A percentile compares a stretch with the other conserved stretches of the same genome.
Conservation (phyloP, 2,113 vertebrate species). For the Falcunculus frontatus region DNA sequence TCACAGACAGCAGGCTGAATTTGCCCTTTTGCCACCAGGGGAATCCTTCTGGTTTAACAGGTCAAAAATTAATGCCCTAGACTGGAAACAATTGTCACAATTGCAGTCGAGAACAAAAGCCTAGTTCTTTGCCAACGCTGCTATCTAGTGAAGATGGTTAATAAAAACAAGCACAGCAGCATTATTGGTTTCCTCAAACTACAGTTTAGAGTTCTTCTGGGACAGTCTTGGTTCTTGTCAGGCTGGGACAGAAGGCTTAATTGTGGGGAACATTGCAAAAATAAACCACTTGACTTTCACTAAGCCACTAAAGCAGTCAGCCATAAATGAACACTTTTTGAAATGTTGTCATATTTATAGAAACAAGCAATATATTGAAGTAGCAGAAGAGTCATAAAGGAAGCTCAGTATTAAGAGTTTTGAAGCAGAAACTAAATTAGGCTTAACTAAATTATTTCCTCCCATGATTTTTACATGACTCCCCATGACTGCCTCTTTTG, state of each 20-base stretch:
- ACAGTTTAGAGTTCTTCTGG: background rate
- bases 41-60: background rate
- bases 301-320: constrained; percentile 24
- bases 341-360: constrained; percentile 6
- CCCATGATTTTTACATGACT: background rate
- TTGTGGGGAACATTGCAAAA: constrained; percentile 7
- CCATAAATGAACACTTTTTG: background rate
- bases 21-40: background rate
- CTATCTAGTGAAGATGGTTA: background rate
- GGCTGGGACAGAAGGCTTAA: constrained; percentile 5
- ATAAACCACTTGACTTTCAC: constrained; percentile 34
- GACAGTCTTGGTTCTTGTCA: background rate
- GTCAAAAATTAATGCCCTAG: background rate
- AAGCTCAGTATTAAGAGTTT: background rate
- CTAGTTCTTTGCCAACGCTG: background rate
- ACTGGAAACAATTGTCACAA: background rate
- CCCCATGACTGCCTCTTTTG: background rate
- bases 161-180: background rate
- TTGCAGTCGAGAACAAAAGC: background rate
- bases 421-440: constrained; percentile 2
- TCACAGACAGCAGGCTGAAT: background rate
- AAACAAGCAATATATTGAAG: background rate
- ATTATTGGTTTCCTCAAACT: background rate
- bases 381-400: background rate
- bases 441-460: background rate